Evolutionary conservation across 2,888 invertebrate species (phyloP).

Genomic region (Philaethria dido): DNA sequence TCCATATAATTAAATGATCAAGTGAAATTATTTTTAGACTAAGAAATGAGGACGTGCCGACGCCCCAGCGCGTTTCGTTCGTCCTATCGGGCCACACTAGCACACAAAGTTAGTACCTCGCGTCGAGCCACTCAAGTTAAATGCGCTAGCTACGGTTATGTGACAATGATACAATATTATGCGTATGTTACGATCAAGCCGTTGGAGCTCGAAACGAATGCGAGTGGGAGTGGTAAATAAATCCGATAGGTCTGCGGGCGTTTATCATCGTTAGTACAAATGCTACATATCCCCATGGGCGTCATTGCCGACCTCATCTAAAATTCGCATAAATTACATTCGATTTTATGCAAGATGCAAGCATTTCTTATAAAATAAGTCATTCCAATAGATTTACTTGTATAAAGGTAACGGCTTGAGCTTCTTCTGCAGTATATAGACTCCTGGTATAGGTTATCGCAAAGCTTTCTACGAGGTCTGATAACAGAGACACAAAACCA

Average conservation of each 20-base stretch:
- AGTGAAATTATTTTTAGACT: conserved; percentile 81
- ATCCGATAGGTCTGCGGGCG: conserved; percentile 31
- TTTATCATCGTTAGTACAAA: conserved; percentile 49
- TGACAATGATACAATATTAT: conserved; percentile 29
- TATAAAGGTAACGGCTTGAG: conserved; percentile 42
- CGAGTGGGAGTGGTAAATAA: conserved; percentile 14
- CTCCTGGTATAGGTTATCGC: conserved; percentile 52
- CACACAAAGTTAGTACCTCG: conserved; percentile 19
- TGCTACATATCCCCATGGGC: conserved; percentile 44
- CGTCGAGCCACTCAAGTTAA: conserved; percentile 27
- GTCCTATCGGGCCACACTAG: conserved; percentile 54
- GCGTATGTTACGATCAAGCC: conserved; percentile 21
- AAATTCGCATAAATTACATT: conserved; percentile 43
- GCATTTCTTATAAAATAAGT: conserved; percentile 33
- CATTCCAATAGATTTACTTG: conserved; percentile 29
- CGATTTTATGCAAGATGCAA: conserved; percentile 16
- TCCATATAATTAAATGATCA: conserved; percentile 83
- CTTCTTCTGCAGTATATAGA: conserved; percentile 39
- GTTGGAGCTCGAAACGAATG: background rate
- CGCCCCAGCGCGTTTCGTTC: conserved; percentile 59
- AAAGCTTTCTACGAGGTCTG: conserved; percentile 67
- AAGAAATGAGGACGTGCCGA: conserved; percentile 76
- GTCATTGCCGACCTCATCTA: conserved; percentile 35
- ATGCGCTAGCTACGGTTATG: conserved; percentile 10
- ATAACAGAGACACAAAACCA: conserved; percentile 75